Percentiles rank a stretch among this genome's conserved stretches.
These are phyloP conservation scores for Heteromyza rotundicornis DNA, from an alignment of 2,888 invertebrate species.

Conservation along the genomic window DNA sequence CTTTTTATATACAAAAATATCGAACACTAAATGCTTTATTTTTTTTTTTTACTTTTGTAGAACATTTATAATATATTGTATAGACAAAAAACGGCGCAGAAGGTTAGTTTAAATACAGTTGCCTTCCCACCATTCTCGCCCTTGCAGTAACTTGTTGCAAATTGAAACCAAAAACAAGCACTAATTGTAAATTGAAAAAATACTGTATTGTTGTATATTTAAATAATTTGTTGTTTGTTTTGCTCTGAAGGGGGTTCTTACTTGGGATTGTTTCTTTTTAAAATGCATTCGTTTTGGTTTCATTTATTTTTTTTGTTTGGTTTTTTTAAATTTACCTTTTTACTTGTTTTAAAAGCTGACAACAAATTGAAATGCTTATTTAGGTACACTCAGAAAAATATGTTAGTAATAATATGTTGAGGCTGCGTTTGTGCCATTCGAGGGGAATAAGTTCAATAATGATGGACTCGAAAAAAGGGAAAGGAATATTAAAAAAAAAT, in stretches of 20 bases:
- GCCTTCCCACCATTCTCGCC: not conserved
- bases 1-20: slow-evolving; percentile 8
- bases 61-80: not conserved
- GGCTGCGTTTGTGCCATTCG: too few species aligned
- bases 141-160: not conserved
- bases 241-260: not conserved
- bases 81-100: not conserved
- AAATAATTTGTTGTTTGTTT: slow-evolving; percentile 13
- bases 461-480: too few species aligned
- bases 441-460: too few species aligned
- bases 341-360: slow-evolving; percentile 48
- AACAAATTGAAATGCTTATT: slow-evolving; percentile 48
- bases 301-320: slow-evolving; percentile 25
- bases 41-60: not conserved
- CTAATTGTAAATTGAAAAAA: slow-evolving; percentile 1
- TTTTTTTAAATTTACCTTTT: slow-evolving; percentile 33
- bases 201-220: not conserved
- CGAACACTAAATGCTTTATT: not conserved
- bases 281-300: slow-evolving; percentile 38
- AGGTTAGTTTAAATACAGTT: not conserved
- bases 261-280: slow-evolving; percentile 26
- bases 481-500: too few species aligned
- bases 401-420: too few species aligned
- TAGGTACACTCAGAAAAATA: slow-evolving; percentile 47
- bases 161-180: not conserved